Percentiles rank a stretch among this genome's conserved stretches.
These are phyloP conservation scores for Diarsia dahlii DNA, from an alignment of 2,888 invertebrate species.

Conservation along the genomic window DNA sequence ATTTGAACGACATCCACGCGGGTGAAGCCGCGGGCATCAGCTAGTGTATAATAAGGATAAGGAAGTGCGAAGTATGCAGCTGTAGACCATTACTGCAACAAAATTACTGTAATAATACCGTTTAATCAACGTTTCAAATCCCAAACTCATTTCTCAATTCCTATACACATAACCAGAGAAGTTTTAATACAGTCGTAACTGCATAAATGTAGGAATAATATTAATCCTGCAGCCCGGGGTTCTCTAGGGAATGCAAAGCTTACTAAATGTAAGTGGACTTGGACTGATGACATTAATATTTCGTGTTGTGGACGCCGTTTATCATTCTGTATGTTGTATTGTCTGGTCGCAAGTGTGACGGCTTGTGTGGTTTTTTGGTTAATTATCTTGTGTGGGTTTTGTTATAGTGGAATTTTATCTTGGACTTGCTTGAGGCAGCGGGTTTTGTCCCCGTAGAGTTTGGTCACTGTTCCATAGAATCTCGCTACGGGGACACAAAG, in stretches of 20 bases:
- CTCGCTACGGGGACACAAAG: too few species aligned
- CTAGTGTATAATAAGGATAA: too few species aligned
- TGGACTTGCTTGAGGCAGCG: neutral
- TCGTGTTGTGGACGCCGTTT: slow-evolving; percentile 18
- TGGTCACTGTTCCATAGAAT: too few species aligned
- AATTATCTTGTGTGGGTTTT: slow-evolving; percentile 12
- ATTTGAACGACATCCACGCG: too few species aligned
- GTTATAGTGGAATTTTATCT: neutral
- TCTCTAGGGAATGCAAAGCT: slow-evolving; percentile 52
- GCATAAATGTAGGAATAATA: slow-evolving; percentile 46
- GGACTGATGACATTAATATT: slow-evolving; percentile 42
- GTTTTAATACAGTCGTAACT: slow-evolving; percentile 40
- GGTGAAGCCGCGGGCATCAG: too few species aligned
- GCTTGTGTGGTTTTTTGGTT: slow-evolving; percentile 1
- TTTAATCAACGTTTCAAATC: slow-evolving; percentile 21
- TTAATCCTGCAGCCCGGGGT: slow-evolving; percentile 32
- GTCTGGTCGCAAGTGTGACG: slow-evolving; percentile 1
- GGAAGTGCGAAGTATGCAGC: too few species aligned
- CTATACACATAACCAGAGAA: slow-evolving; percentile 32
- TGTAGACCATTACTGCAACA: neutral
- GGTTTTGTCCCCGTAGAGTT: neutral
- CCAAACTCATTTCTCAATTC: neutral
- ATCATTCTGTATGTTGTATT: slow-evolving; percentile 36
- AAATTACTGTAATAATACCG: neutral
- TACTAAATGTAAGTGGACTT: slow-evolving; percentile 41